Percentiles rank a stretch among this genome's conserved stretches.
phyloP scores from a whole-genome alignment of 2,113 vertebrate genomes.

The Zosterops borbonicus region DNA sequence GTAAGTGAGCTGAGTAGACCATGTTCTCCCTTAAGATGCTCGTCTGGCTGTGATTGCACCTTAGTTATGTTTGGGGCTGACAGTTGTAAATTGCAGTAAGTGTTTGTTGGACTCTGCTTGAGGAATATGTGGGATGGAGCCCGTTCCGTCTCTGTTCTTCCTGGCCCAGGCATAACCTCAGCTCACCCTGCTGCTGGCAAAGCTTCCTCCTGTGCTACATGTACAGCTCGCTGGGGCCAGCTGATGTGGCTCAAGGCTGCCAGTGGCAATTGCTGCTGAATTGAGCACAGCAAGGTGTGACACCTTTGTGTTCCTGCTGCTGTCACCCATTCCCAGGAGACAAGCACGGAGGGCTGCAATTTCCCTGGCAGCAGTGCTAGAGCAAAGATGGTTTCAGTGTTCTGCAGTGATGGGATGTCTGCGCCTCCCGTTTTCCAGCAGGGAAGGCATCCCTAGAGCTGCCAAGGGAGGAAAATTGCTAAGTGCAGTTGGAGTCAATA shows the following conservation, averaged over 20 bases:
- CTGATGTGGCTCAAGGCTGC: not conserved
- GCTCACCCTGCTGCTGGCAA: not conserved
- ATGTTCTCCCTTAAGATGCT: not conserved
- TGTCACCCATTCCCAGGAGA: not conserved
- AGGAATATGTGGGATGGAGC: not conserved
- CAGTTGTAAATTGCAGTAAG: not conserved
- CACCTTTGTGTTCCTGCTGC: not conserved
- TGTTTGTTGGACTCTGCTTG: not conserved
- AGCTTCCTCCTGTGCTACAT: not conserved
- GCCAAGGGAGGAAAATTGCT: not conserved
- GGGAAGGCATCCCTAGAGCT: not conserved
- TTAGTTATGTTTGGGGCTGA: constrained; percentile 25
- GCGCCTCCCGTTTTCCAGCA: not conserved
- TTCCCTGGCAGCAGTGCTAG: not conserved
- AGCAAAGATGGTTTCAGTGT: not conserved
- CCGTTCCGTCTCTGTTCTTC: not conserved
- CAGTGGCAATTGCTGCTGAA: not conserved
- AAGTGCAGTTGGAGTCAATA: not conserved
- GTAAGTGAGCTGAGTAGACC: constrained; percentile 3
- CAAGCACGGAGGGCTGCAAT: rapidly evolving
- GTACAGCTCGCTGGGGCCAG: rapidly evolving
- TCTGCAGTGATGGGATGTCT: not conserved
- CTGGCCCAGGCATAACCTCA: not conserved
- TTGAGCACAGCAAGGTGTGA: not conserved
- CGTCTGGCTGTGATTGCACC: not conserved